Percentiles rank a stretch among this genome's conserved stretches.
Evolutionary conservation across 2,888 invertebrate species (phyloP).

Genomic region (Tuberolachnus salignus): DNA sequence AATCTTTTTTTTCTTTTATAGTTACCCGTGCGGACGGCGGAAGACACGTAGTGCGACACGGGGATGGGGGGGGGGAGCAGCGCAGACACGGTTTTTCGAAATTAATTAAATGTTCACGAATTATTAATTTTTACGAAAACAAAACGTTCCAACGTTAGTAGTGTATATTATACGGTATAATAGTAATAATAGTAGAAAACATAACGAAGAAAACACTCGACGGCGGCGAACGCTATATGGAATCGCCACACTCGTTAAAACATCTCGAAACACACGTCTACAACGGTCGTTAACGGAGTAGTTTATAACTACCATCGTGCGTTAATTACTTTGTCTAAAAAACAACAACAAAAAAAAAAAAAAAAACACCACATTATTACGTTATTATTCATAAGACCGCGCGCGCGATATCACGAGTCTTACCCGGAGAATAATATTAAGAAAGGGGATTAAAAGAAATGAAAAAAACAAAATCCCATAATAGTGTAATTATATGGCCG

Average conservation of each 20-base stretch:
- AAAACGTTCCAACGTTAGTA: no score
- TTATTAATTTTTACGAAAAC: neutral
- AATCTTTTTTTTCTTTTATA: no score
- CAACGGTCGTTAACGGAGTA: neutral
- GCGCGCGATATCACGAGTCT: neutral
- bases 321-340: conserved; percentile 2
- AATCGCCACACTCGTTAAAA: neutral
- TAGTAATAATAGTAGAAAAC: no score
- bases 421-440: neutral
- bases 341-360: no score
- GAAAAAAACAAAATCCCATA: no score
- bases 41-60: no score
- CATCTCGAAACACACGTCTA: neutral
- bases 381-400: conserved; percentile 19
- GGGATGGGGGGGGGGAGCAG: no score
- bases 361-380: no score
- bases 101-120: no score
- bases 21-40: neutral
- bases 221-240: neutral
- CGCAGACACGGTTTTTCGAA: neutral
- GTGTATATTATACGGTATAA: neutral
- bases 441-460: conserved; percentile 5
- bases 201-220: neutral
- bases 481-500: no score
- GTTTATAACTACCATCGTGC: neutral